Percentiles rank a stretch among this genome's conserved stretches.
phyloP scores from a whole-genome alignment of 2,797 vertebrate species.

The Oryzias sinensis region DNA sequence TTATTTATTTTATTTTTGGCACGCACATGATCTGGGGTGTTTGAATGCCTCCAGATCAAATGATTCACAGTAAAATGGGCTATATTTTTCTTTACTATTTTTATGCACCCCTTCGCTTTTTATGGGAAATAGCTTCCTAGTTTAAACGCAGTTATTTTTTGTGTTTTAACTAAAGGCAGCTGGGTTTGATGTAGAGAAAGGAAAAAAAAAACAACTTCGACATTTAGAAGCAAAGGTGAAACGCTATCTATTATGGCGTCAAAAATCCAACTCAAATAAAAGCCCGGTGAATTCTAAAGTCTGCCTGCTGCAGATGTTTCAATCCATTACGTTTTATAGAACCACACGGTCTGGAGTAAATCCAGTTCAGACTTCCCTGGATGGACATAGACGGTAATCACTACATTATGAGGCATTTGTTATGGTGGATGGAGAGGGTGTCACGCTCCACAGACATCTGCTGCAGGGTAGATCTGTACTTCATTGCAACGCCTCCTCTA shows the following conservation, averaged over 20 bases:
- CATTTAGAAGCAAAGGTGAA: neutral
- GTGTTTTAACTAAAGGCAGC: no score
- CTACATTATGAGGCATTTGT: constrained; percentile 12
- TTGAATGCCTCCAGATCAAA: constrained; percentile 22
- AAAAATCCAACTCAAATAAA: constrained; percentile 2
- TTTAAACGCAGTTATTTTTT: no score
- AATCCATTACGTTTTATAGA: constrained; percentile 7
- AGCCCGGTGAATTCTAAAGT: neutral
- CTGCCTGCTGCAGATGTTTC: constrained; percentile 1
- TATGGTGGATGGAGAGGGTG: constrained; percentile 42
- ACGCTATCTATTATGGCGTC: neutral
- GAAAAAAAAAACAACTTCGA: neutral
- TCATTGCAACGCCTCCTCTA: constrained; percentile 29
- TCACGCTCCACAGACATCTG: constrained; percentile 47
- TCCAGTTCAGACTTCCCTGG: constrained; percentile 6
- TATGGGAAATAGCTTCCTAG: no score
- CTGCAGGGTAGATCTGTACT: constrained; percentile 29
- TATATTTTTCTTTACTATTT: no score
- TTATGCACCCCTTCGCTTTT: no score
- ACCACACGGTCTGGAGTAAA: constrained; percentile 10
- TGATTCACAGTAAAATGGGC: neutral
- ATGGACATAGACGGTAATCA: constrained; percentile 21
- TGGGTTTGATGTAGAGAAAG: neutral
- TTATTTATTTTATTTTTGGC: neutral
- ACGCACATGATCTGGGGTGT: neutral